A percentile compares a stretch with the other conserved stretches of the same genome.
phyloP scores from a whole-genome alignment of 2,888 invertebrate genomes.

The Thymelicus acteon region DNA sequence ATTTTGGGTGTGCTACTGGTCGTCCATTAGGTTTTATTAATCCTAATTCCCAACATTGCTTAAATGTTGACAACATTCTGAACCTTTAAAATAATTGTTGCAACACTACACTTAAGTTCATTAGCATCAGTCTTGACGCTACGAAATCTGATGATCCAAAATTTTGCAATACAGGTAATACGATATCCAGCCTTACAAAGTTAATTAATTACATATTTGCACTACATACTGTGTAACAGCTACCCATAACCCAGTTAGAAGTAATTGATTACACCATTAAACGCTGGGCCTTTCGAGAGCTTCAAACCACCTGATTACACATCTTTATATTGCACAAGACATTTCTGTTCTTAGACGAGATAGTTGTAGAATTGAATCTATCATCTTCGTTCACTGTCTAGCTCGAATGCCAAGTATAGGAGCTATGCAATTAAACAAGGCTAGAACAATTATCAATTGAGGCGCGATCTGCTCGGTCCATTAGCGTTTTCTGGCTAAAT shows the following conservation, averaged over 20 bases:
- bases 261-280: constrained; percentile 60
- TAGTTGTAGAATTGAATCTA: constrained; percentile 30
- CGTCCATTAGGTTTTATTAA: too few relatives aligned
- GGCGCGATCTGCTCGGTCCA: constrained; percentile 56
- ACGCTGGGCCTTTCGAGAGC: constrained; percentile 50
- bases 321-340: constrained; percentile 23
- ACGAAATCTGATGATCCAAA: too few relatives aligned
- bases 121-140: too few relatives aligned
- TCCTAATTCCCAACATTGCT: too few relatives aligned
- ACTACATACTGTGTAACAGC: constrained; percentile 45
- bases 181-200: constrained; percentile 6
- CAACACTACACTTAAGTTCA: too few relatives aligned
- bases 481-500: constrained; percentile 70
- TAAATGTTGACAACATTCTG: too few relatives aligned
- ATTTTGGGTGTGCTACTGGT: too few relatives aligned
- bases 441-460: constrained; percentile 68
- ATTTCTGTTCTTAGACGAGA: constrained; percentile 28
- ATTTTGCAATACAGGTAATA: background rate
- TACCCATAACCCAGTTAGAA: constrained; percentile 52
- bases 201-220: constrained; percentile 25
- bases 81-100: too few relatives aligned
- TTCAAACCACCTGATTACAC: constrained; percentile 40
- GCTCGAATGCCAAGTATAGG: constrained; percentile 51
- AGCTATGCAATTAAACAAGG: constrained; percentile 65
- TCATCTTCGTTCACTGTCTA: constrained; percentile 35